Base-by-base conservation (phyloP, 2,797 vertebrate species). In the Tadarida brasiliensis region DNA sequence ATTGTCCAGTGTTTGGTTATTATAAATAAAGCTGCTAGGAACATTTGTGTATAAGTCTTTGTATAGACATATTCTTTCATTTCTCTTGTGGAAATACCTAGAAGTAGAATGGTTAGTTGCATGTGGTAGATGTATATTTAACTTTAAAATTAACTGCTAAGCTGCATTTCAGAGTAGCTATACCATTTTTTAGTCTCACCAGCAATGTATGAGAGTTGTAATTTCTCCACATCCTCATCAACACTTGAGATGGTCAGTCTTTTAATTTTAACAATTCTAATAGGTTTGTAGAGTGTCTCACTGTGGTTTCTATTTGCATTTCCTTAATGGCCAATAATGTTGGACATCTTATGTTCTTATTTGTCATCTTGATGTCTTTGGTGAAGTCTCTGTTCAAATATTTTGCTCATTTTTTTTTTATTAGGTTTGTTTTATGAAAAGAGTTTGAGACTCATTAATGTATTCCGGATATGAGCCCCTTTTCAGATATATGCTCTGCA, bases 361-460 rank as follows among this genome's bases (percentile, higher is more conserved):
- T 77, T 95, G 16, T 11, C n/a, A 63, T 61, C 14, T 30, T 71
- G 44, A 44, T 84, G 33, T 86, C 30, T 77, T 57, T 61, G 14
- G 14, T 44, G 26, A 94, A 85, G 16, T 83, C 8, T 65, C 39
- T 81, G 24, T 51, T 91, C n/a, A 85, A 85, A 51, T 70, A 26
- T 77, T 86, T 91, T 86, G 24, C 12, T 33, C 6, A 65, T 44
- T 44, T 44, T n/a, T 82, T 96, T 91, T 74, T 44, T 67, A 65
- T 87, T 39, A 26, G 12, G 4, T 70, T 82, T 74, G 7, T 59
- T 91, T 83, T 61, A 35, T 51, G 14, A 63, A 54, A 84, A 88
- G 12, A 68, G 15, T 74, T 85, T 39, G 6, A 76, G 3, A 24
- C 5, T 83, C 20, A 26, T 57, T 78, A n/a, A 56, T 71, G 17